Evolutionary conservation across 2,797 vertebrate species (phyloP).

Genomic region (Arnoldichthys spilopterus): DNA sequence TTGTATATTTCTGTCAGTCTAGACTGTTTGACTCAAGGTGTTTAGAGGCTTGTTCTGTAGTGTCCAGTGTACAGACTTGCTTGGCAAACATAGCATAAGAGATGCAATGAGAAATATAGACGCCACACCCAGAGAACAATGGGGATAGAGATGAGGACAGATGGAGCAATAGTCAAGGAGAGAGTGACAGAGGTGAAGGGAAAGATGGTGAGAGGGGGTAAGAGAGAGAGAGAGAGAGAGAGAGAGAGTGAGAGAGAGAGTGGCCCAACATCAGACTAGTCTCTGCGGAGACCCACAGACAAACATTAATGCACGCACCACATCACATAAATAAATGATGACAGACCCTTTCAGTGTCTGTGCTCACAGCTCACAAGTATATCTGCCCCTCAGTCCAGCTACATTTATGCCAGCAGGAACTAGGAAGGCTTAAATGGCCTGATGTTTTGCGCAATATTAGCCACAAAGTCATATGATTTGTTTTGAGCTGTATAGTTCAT

Average conservation of each 20-base stretch:
- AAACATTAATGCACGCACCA: slow-evolving; percentile 35
- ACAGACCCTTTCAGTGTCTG: slow-evolving; percentile 28
- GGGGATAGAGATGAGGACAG: background rate
- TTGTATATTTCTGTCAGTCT: background rate
- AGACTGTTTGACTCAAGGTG: background rate
- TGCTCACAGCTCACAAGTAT: background rate
- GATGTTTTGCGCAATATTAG: too few relatives aligned
- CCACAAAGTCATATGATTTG: background rate
- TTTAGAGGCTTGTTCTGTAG: background rate
- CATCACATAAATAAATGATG: slow-evolving; percentile 49
- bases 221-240: background rate
- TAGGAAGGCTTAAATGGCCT: background rate
- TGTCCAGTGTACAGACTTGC: background rate
- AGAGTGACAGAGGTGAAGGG: too few relatives aligned
- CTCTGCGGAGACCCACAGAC: slow-evolving; percentile 21
- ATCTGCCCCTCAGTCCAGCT: background rate
- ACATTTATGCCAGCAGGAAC: background rate
- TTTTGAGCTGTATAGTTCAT: too few relatives aligned
- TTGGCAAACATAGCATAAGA: background rate
- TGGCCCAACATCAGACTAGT: background rate
- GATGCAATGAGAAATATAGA: background rate
- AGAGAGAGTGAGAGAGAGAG: background rate
- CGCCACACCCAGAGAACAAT: background rate
- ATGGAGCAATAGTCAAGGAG: too few relatives aligned
- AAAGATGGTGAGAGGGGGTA: background rate